Evolutionary conservation across 1,140 invertebrate genomes (phyloP).

Genomic region (Papilio machaon): DNA sequence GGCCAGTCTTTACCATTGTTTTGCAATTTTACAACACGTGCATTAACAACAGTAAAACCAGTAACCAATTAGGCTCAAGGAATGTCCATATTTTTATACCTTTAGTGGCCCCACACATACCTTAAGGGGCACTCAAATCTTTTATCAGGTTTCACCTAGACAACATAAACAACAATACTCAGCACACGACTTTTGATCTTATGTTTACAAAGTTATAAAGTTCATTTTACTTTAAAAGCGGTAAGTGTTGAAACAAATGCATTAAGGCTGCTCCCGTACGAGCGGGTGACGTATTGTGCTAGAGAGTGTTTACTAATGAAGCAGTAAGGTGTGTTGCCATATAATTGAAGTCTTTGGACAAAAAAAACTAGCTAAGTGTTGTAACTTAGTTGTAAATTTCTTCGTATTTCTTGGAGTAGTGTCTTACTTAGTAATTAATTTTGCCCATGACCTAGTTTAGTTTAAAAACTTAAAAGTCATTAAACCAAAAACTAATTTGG

Average conservation of each 20-base stretch:
- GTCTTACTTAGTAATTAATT: not conserved
- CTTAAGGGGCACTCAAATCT: slow-evolving; percentile 59
- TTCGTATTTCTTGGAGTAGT: not conserved
- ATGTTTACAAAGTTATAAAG: not conserved
- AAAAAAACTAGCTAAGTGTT: not conserved
- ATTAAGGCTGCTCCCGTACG: slow-evolving; percentile 52
- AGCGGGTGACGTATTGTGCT: slow-evolving; percentile 45
- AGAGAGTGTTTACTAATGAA: slow-evolving; percentile 57
- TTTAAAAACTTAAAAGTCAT: not conserved
- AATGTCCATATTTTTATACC: slow-evolving; percentile 35
- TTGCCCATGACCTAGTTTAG: not conserved
- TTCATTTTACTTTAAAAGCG: not conserved
- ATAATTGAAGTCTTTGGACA: not conserved
- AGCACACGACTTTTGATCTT: slow-evolving; percentile 41
- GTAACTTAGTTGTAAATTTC: slow-evolving; percentile 5
- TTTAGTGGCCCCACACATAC: slow-evolving; percentile 50
- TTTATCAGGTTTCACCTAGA: slow-evolving; percentile 57
- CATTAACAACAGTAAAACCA: slow-evolving; percentile 7
- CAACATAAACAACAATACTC: slow-evolving; percentile 53
- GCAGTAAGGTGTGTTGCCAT: slow-evolving; percentile 47
- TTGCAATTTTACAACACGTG: not conserved
- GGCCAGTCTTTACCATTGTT: not conserved
- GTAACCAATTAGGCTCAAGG: slow-evolving; percentile 9
- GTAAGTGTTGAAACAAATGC: slow-evolving; percentile 47
- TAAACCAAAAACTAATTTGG: not conserved